Evolutionary conservation across 2,113 vertebrate genomes (phyloP).

Genomic region (Noturus placidus): DNA sequence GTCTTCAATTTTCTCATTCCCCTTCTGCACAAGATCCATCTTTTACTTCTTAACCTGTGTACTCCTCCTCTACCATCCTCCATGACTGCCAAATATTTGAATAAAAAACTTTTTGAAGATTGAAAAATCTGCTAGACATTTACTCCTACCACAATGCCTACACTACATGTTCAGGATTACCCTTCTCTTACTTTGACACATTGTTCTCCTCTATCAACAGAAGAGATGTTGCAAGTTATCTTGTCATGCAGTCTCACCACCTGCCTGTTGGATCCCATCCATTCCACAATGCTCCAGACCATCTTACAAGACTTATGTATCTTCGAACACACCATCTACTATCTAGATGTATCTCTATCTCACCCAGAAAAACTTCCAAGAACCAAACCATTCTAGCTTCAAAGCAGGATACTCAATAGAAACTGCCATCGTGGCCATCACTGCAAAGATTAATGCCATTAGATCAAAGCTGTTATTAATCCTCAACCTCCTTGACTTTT

Average conservation of each 20-base stretch:
- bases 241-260: neutral
- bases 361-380: neutral
- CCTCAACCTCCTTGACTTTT: too few relatives aligned
- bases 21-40: neutral
- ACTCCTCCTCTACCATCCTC: neutral
- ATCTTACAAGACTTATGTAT: neutral
- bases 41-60: neutral
- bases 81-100: neutral
- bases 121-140: neutral
- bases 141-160: neutral
- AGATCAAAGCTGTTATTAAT: neutral
- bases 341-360: neutral
- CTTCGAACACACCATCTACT: neutral
- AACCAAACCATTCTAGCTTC: neutral
- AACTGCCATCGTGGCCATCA: neutral
- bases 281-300: neutral
- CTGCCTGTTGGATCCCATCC: neutral
- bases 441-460: neutral
- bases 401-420: neutral
- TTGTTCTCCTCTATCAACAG: neutral
- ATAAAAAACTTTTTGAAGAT: neutral
- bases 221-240: neutral
- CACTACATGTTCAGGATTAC: neutral
- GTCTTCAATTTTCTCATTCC: neutral
- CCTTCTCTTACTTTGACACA: neutral